phyloP scores from a whole-genome alignment of 2,113 vertebrate species.

The Puma concolor region DNA sequence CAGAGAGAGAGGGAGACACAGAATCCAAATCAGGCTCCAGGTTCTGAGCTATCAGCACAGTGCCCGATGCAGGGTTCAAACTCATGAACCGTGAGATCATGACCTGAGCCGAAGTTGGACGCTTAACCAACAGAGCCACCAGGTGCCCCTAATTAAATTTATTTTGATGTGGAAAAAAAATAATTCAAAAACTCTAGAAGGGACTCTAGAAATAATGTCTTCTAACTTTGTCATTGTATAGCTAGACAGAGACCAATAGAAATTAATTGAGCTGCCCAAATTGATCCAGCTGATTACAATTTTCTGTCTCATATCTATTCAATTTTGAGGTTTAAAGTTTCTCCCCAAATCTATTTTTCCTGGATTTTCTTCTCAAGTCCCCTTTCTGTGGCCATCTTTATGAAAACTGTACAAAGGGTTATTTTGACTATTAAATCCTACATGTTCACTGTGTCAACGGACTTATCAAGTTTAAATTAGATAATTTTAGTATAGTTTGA shows the following conservation, averaged over 20 bases:
- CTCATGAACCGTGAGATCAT: too few relatives aligned
- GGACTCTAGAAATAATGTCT: background rate
- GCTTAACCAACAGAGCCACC: too few relatives aligned
- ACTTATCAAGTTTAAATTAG: slow-evolving; percentile 41
- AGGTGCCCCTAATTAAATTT: background rate
- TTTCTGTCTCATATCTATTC: background rate
- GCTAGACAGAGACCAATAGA: background rate
- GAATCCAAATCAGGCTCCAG: too few relatives aligned
- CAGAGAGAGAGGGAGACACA: too few relatives aligned
- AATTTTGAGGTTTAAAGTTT: background rate
- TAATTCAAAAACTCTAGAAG: background rate
- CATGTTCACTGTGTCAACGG: background rate
- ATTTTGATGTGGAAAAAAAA: background rate
- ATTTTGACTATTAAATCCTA: background rate
- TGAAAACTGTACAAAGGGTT: background rate
- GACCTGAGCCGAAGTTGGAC: too few relatives aligned
- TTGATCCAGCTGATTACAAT: background rate
- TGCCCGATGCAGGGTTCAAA: too few relatives aligned
- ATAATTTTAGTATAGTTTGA: slow-evolving; percentile 23
- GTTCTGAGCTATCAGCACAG: too few relatives aligned
- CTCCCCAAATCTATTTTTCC: background rate
- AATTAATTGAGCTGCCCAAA: background rate
- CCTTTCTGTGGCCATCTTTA: background rate
- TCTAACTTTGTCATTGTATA: slow-evolving; percentile 30
- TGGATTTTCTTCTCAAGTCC: slow-evolving; percentile 24